Evolutionary conservation across 2,113 vertebrate species (phyloP).

Genomic region (Vulpes vulpes): DNA sequence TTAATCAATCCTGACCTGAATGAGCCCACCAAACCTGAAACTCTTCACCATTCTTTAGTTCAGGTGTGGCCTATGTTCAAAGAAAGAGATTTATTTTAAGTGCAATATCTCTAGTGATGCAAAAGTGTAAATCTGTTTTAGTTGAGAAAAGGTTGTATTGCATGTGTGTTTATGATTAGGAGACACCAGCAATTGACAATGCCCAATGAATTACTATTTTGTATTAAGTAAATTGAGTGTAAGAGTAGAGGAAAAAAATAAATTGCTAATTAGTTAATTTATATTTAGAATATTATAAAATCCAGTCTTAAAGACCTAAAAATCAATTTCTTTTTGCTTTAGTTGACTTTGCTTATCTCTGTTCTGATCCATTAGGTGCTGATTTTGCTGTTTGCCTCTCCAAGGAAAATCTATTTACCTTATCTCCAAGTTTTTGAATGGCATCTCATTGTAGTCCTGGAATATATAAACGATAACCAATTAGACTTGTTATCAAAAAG

Average conservation of each 20-base stretch:
- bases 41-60: slow-evolving; percentile 13
- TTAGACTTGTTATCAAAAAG: not conserved
- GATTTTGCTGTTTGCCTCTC: slow-evolving; percentile 51
- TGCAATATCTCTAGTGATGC: not conserved
- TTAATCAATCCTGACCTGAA: not conserved
- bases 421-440: slow-evolving; percentile 47
- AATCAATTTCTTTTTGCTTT: slow-evolving; percentile 33
- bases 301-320: not conserved
- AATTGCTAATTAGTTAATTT: slow-evolving; percentile 8
- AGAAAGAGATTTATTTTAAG: not conserved
- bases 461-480: not conserved
- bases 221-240: not conserved
- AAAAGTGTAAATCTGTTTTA: not conserved
- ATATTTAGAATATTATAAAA: not conserved
- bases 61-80: not conserved
- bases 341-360: slow-evolving; percentile 61
- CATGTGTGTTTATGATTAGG: slow-evolving; percentile 8
- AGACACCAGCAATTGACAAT: not conserved
- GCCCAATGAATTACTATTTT: not conserved
- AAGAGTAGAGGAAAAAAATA: not conserved
- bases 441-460: not conserved
- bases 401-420: not conserved
- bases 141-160: not conserved
- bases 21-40: not conserved
- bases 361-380: slow-evolving; percentile 6